Evolutionary conservation across 1,140 invertebrate genomes (phyloP).

Genomic region (Potamilus streckersoni): DNA sequence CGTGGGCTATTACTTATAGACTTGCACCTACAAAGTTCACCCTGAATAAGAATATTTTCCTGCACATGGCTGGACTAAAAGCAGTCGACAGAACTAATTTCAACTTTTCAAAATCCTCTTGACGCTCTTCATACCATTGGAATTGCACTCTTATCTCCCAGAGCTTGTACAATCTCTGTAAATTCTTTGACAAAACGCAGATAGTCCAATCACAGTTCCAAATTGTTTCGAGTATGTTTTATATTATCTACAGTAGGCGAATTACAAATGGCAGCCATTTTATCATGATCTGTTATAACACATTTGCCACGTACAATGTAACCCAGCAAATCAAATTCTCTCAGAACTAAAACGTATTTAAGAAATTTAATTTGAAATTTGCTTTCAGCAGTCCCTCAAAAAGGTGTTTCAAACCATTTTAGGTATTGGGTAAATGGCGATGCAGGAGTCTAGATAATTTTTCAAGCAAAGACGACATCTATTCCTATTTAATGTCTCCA

Average conservation of each 20-base stretch:
- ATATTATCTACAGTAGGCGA: conserved; percentile 1
- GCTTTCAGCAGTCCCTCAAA: not conserved
- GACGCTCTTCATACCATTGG: conserved; percentile 48
- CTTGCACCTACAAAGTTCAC: no score
- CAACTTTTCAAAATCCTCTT: conserved; percentile 1
- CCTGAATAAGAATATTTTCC: no score
- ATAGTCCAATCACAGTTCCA: conserved; percentile 13
- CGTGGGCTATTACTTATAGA: no score
- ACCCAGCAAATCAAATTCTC: conserved; percentile 7
- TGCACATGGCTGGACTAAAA: no score
- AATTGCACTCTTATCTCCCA: conserved; percentile 61
- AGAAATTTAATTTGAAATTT: not conserved
- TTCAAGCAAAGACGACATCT: conserved; percentile 4
- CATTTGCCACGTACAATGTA: conserved; percentile 2
- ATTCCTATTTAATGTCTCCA: not conserved
- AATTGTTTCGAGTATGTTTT: conserved; percentile 2
- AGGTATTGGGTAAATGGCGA: not conserved
- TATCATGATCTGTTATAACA: conserved; percentile 1
- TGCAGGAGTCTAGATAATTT: not conserved
- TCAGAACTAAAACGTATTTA: conserved; percentile 3
- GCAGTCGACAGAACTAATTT: not conserved
- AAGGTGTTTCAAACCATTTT: not conserved
- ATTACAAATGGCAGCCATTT: not conserved
- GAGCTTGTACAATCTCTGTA: conserved; percentile 50
- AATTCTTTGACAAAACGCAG: conserved; percentile 13